Percentiles rank a stretch among this genome's conserved stretches.
phyloP scores from a whole-genome alignment of 1,140 invertebrate genomes.

The Danaus melanippus region DNA sequence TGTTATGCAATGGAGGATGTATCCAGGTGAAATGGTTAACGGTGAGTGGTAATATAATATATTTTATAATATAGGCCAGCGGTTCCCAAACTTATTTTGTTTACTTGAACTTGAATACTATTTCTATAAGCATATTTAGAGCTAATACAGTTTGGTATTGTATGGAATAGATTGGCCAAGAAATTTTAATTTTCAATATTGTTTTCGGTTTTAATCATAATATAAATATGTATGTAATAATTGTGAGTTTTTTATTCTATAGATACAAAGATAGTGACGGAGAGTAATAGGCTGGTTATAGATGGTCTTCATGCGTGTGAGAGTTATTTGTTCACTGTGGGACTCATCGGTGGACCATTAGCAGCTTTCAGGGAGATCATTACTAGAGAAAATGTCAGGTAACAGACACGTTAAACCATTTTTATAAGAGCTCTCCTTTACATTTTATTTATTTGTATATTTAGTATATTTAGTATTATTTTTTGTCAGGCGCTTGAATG shows the following conservation, averaged over 20 bases:
- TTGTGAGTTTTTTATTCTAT: constrained; percentile 23
- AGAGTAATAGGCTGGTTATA: constrained; percentile 73
- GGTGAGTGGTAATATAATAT: constrained; percentile 27
- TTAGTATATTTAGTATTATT: neutral
- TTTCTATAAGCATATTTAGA: too few species aligned
- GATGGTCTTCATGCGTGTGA: constrained; percentile 80
- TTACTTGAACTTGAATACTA: too few species aligned
- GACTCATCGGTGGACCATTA: constrained; percentile 79
- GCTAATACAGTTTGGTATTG: too few species aligned
- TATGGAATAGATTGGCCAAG: too few species aligned
- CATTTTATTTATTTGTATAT: neutral
- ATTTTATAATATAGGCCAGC: too few species aligned
- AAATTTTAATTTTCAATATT: too few species aligned
- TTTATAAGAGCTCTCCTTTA: too few species aligned
- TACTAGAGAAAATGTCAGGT: constrained; percentile 76
- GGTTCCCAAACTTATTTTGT: too few species aligned
- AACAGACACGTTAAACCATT: constrained; percentile 13
- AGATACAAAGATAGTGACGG: constrained; percentile 74
- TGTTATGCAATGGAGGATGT: constrained; percentile 18
- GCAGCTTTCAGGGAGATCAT: constrained; percentile 65
- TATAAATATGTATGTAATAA: neutral
- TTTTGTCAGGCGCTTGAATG: neutral
- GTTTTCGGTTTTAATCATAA: too few species aligned
- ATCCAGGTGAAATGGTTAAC: constrained; percentile 32
- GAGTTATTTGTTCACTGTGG: constrained; percentile 81